Base-by-base conservation (phyloP, 2,797 vertebrate species). In the Tapera naevia region DNA sequence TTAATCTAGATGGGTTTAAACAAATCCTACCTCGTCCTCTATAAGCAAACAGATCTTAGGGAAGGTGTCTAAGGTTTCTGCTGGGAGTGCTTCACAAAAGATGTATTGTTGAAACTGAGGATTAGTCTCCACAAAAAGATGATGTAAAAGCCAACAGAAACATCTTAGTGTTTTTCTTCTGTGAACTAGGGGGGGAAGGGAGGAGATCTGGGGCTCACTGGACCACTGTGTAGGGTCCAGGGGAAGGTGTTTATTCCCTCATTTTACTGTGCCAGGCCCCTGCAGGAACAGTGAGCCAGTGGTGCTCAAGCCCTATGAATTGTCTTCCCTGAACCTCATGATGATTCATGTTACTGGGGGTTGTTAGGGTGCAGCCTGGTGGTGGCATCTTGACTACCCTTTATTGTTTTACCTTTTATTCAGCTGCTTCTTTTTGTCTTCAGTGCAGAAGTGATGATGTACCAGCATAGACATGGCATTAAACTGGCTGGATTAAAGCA, bases 11-110 rank as follows among this genome's bases (percentile, higher is more conserved):
- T 82, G 88, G 86, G 91, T 97, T 97, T 96, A 96, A 93, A 96
- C 90, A 96, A 97, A 97, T 96, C 95, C 89, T 96, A 94, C 95
- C 94, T 97, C 95, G 2, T 95, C 94, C 95, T 96, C 93, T 96
- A 78, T 96, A 97, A 97, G 95, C 96, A 95, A 97, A 97, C 94
- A 95, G 80, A 96, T 97, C 88, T 94, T 96, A 91, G 57, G 61
- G 90, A 96, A 96, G 94, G 96, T 97, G 95, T 96, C 96, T 97
- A 96, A 94, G 88, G 96, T 97, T 97, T 97, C 96, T 96, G 71
- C 86, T 89, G 89, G 46, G 93, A 96, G 93, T 12, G n/a, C 80
- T 95, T 96, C 93, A 96, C 95, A 97, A 96, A 96, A 96, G 95
- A 94, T 96, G 94, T 85, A 95, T 96, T 97, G 95, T 96, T 97